These are phyloP conservation scores for Dryobates pubescens DNA, from an alignment of 2,797 vertebrate genomes.

Conservation along the genomic window DNA sequence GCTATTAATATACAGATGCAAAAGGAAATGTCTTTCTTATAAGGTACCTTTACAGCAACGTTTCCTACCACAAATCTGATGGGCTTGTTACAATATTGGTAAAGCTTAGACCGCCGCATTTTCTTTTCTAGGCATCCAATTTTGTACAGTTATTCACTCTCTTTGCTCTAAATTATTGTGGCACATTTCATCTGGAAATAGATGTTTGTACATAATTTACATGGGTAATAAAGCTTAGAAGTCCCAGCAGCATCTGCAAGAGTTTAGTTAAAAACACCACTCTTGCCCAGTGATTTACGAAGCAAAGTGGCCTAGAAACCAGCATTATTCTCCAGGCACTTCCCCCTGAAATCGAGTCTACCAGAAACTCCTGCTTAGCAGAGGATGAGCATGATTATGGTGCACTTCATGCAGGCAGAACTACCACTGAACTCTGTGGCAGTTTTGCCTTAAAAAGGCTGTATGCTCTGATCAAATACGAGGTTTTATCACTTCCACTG, in stretches of 20 bases:
- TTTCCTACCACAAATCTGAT: slow-evolving; percentile 59
- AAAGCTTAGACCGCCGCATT: slow-evolving; percentile 52
- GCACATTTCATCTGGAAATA: slow-evolving; percentile 62
- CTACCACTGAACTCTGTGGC: not conserved
- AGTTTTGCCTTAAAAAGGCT: not conserved
- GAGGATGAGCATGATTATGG: not conserved
- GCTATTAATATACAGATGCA: slow-evolving; percentile 66
- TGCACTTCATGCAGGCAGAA: not conserved
- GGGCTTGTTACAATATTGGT: slow-evolving; percentile 61
- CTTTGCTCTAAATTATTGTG: slow-evolving; percentile 45
- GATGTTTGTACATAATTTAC: slow-evolving; percentile 77
- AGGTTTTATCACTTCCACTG: not conserved
- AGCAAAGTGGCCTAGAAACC: slow-evolving; percentile 10
- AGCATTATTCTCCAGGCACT: not conserved
- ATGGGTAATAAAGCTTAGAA: slow-evolving; percentile 71
- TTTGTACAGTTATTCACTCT: slow-evolving; percentile 68
- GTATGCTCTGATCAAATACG: not conserved
- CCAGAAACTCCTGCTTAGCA: not conserved
- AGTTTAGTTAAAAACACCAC: slow-evolving; percentile 34
- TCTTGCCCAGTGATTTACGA: not conserved
- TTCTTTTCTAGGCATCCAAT: slow-evolving; percentile 67
- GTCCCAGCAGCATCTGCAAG: slow-evolving; percentile 70
- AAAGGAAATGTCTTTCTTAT: slow-evolving; percentile 55
- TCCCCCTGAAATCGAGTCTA: not conserved
- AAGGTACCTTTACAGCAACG: slow-evolving; percentile 70